Percentiles rank a stretch among this genome's conserved stretches.
Evolutionary conservation across 2,113 vertebrate species (phyloP).

Genomic region (Phalacrocorax brasilianus): DNA sequence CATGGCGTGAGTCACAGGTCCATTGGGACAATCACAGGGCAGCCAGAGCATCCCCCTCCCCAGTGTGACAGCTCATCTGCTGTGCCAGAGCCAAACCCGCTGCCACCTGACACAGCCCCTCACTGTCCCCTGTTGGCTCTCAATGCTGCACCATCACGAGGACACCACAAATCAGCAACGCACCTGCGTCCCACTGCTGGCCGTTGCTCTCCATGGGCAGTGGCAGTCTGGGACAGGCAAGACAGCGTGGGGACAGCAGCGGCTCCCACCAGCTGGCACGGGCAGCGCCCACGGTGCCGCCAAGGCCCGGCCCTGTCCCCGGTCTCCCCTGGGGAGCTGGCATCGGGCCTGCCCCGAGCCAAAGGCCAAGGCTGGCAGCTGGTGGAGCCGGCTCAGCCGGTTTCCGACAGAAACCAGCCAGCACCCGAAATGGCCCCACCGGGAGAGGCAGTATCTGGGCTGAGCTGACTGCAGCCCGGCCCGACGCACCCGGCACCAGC

Average conservation of each 20-base stretch:
- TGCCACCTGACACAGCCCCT: neutral
- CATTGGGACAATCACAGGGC: accelerated
- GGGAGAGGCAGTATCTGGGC: conserved; percentile 39
- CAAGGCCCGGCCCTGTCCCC: neutral
- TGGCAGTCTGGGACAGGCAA: too few relatives aligned
- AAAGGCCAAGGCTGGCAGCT: neutral
- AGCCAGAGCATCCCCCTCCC: neutral
- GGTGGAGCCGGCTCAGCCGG: conserved; percentile 54
- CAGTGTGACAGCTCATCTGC: neutral
- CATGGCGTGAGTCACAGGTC: accelerated
- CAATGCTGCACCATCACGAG: accelerated
- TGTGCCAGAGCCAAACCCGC: neutral
- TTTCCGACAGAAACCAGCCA: conserved; percentile 46
- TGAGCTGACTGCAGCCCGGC: neutral
- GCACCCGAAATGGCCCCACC: neutral
- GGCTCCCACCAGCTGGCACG: neutral
- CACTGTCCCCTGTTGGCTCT: neutral
- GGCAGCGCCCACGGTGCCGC: neutral
- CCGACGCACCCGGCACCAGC: neutral
- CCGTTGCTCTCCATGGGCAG: neutral
- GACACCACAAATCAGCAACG: neutral
- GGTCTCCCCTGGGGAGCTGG: accelerated
- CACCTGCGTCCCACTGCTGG: accelerated
- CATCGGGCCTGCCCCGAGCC: neutral
- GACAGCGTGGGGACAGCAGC: neutral